Evolutionary conservation across 2,113 vertebrate genomes (phyloP), one percentile per base, ranked within the genome.

Genomic region (Trematocara marginatum): DNA sequence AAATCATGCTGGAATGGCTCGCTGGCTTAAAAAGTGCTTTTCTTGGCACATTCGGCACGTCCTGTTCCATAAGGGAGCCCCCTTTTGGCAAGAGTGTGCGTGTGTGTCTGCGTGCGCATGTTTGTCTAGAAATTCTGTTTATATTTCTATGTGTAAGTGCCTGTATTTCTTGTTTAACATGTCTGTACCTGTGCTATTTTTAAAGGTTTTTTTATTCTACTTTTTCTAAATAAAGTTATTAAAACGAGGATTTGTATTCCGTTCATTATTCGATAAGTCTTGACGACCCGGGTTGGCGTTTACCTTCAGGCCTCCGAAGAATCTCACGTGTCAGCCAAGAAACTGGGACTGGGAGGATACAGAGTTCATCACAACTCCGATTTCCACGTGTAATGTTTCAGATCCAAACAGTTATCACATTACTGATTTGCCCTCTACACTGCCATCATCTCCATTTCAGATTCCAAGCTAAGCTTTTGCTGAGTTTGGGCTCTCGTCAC

Each of bases 1-100:
- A 91, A 93, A 92, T 92, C 78, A 94, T 83, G 92, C 69, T 88
- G 88, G 93, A 94, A 92, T 93, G 85, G 87, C 87, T 90, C 84
- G 38, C 91, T 95, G 92, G 89, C 91, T 89, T 80, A 31, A 69
- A 86, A 81, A 92, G 87, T 93, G 87, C 94, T 95, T 94, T 96
- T 92, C 89, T 95, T 93, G 94, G 90, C 92, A 81, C 88, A 90
- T 94, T 93, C 92, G 93, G 90, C 86, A 95, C 92, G 90, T 95
- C 94, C 93, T 94, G 94, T 95, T 93, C 94, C 92, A 93, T 92
- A 92, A 94, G 93, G 92, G 94, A 94, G 91, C 86, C 92, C 93
- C 90, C 88, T 90, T 93, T 95, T 91, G 92, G 92, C 84, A 81
- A 83, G 82, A 71, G 74, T 89, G 61, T 88, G 84, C 52, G 34